These are phyloP conservation scores for Echiichthys vipera DNA, from an alignment of 2,797 vertebrate species.

Conservation along the genomic window DNA sequence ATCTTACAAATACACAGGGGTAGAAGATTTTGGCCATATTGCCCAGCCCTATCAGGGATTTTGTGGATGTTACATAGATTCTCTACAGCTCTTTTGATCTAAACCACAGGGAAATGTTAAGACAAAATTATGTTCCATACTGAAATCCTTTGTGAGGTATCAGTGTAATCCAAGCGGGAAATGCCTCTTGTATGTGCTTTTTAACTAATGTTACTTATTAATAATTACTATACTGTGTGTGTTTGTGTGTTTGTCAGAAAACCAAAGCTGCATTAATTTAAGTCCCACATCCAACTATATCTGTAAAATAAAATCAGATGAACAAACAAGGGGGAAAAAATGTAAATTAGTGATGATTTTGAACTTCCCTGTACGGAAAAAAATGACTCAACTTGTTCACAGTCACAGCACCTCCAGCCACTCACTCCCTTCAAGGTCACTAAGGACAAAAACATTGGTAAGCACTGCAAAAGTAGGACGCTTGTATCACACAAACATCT, in stretches of 20 bases:
- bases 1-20: no score
- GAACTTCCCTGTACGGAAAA: constrained; percentile 23
- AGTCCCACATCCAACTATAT: neutral
- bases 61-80: neutral
- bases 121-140: constrained; percentile 23
- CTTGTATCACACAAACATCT: constrained; percentile 66
- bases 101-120: neutral
- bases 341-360: constrained; percentile 43
- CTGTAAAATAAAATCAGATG: constrained; percentile 11
- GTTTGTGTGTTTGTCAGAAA: neutral
- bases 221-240: neutral
- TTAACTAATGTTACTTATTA: neutral
- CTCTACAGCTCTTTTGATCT: constrained; percentile 9
- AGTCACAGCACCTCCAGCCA: constrained; percentile 61
- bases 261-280: neutral
- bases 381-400: constrained; percentile 57
- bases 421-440: constrained; percentile 69
- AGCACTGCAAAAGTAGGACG: constrained; percentile 40
- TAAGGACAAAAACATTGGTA: constrained; percentile 42
- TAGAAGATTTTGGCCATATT: no score
- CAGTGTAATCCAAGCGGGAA: constrained; percentile 1
- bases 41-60: no score
- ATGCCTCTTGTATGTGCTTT: constrained; percentile 16
- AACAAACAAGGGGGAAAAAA: constrained; percentile 1
- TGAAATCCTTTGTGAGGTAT: neutral